These are phyloP conservation scores for Zeugodacus cucurbitae DNA, from an alignment of 1,140 invertebrate species.

Conservation along the genomic window DNA sequence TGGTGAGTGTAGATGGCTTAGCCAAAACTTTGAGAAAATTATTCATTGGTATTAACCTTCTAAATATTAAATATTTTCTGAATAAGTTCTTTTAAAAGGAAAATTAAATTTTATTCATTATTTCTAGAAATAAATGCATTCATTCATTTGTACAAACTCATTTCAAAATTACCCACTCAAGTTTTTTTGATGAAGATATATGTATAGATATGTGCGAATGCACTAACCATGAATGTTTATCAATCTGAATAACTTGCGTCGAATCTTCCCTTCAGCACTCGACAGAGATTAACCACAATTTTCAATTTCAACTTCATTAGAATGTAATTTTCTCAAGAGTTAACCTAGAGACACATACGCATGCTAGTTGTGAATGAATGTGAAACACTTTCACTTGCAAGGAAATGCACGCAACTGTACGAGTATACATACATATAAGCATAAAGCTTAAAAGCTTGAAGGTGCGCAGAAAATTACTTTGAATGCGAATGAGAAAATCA, in stretches of 20 bases:
- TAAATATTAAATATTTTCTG: too few relatives aligned
- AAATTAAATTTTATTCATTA: too few relatives aligned
- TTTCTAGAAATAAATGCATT: neutral
- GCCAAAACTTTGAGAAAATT: too few relatives aligned
- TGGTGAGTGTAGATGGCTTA: too few relatives aligned
- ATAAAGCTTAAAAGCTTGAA: neutral
- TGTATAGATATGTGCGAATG: too few relatives aligned
- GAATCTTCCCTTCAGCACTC: neutral
- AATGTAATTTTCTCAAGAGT: neutral
- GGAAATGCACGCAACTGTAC: neutral
- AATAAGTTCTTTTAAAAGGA: too few relatives aligned
- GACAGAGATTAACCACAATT: slow-evolving; percentile 3
- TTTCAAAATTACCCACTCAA: neutral
- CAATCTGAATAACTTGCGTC: too few relatives aligned
- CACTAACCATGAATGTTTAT: too few relatives aligned
- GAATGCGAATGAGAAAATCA: slow-evolving; percentile 1
- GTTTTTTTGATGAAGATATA: too few relatives aligned
- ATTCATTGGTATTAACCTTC: too few relatives aligned
- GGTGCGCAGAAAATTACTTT: neutral
- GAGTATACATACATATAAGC: too few relatives aligned
- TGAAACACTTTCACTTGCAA: neutral
- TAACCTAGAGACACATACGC: neutral
- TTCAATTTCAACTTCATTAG: slow-evolving; percentile 36
- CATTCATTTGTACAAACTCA: neutral
- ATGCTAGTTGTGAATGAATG: neutral